These are phyloP conservation scores for Bursaphelenchus okinawaensis DNA, from an alignment of 2,888 invertebrate species.

Conservation along the genomic window DNA sequence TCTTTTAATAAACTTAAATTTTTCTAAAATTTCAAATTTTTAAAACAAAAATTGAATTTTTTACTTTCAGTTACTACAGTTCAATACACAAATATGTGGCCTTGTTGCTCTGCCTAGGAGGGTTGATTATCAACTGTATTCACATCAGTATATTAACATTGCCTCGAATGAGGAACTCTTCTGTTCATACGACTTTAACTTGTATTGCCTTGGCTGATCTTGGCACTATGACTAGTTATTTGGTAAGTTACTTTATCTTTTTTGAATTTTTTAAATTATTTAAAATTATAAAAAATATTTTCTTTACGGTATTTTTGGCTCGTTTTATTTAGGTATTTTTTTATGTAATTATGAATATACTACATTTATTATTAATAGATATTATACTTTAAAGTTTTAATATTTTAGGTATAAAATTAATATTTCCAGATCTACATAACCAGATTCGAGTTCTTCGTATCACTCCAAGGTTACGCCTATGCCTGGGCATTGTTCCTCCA, in stretches of 20 bases:
- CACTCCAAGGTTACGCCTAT: constrained; percentile 16
- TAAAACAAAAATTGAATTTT: too few relatives aligned
- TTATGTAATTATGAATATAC: too few relatives aligned
- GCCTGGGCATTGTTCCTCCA: constrained; percentile 24
- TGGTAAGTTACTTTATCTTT: neutral
- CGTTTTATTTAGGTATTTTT: constrained; percentile 29
- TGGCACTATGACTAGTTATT: constrained; percentile 42
- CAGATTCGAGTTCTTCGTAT: neutral
- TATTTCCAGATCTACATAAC: neutral
- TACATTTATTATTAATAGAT: too few relatives aligned
- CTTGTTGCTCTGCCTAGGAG: constrained; percentile 39
- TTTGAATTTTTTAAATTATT: neutral
- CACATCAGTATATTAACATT: constrained; percentile 35
- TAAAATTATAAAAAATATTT: constrained; percentile 4
- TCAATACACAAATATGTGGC: constrained; percentile 43
- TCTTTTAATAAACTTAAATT: too few relatives aligned
- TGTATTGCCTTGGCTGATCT: constrained; percentile 47
- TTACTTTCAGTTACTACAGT: constrained; percentile 41
- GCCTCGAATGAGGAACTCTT: constrained; percentile 30
- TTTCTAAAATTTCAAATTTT: too few relatives aligned
- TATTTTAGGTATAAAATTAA: neutral
- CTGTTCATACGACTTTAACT: constrained; percentile 42
- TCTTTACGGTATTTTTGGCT: constrained; percentile 40
- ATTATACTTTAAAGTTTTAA: too few relatives aligned
- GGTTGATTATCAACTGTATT: constrained; percentile 38